A percentile compares a stretch with the other conserved stretches of the same genome.
These are phyloP conservation scores for Stramonita haemastoma DNA, from an alignment of 2,888 invertebrate species.

Conservation along the genomic window DNA sequence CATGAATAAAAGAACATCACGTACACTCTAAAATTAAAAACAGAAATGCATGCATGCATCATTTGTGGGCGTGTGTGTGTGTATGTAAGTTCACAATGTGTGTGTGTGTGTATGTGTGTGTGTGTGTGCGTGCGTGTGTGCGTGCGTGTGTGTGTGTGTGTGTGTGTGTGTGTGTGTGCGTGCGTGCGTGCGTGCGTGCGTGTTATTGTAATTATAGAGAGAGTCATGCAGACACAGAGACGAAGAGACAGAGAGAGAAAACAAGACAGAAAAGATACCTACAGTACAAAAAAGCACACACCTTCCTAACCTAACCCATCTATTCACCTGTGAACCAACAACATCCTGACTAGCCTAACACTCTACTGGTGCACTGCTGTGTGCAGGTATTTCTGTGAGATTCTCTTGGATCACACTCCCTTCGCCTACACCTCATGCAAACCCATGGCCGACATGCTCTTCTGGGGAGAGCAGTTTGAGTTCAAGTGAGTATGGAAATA, in stretches of 20 bases:
- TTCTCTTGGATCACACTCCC: conserved; percentile 91
- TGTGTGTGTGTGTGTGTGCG: background rate
- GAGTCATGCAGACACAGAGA: too few relatives aligned
- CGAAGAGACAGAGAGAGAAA: too few relatives aligned
- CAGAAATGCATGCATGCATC: too few relatives aligned
- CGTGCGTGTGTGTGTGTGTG: background rate
- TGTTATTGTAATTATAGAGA: too few relatives aligned
- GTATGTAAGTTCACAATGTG: background rate
- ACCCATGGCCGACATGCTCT: conserved; percentile 89
- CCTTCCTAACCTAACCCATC: too few relatives aligned
- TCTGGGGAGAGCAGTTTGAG: conserved; percentile 98
- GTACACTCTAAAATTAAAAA: too few relatives aligned
- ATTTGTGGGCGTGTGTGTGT: too few relatives aligned
- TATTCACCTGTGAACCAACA: too few relatives aligned
- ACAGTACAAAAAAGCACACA: too few relatives aligned
- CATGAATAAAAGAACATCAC: too few relatives aligned
- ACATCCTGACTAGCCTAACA: background rate
- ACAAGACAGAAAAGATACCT: too few relatives aligned
- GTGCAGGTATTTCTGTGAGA: conserved; percentile 90
- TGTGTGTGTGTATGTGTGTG: background rate
- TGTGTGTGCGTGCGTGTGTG: background rate
- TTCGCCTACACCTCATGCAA: conserved; percentile 95
- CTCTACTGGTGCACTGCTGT: too few relatives aligned
- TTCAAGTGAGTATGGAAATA: conserved; percentile 80
- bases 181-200: background rate